Evolutionary conservation across 2,797 vertebrate species (phyloP).

Genomic region (Phrynocephalus vlangalii): DNA sequence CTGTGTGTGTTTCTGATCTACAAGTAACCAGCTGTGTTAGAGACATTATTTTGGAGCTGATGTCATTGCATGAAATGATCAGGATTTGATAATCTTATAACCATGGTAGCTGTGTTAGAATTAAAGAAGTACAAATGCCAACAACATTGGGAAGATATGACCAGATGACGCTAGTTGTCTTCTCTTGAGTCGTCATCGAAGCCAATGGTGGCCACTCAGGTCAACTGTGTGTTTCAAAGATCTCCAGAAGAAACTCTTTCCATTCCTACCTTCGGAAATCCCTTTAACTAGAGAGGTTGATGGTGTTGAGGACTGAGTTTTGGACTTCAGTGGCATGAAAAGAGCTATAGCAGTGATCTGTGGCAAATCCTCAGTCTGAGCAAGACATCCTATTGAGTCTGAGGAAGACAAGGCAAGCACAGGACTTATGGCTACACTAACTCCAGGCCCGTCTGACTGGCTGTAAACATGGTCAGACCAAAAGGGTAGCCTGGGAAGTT

Average conservation of each 20-base stretch:
- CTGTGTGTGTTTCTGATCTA: constrained; percentile 17
- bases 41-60: constrained; percentile 19
- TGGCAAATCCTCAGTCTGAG: too few species aligned
- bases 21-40: constrained; percentile 13
- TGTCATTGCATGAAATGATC: not conserved
- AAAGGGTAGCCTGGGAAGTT: rapidly evolving
- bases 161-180: not conserved
- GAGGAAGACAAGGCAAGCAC: too few species aligned
- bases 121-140: not conserved
- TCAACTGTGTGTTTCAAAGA: not conserved
- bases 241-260: not conserved
- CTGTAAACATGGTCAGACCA: not conserved
- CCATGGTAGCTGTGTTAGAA: not conserved
- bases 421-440: too few species aligned
- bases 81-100: constrained; percentile 14
- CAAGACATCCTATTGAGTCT: not conserved
- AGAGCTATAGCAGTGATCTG: not conserved
- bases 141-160: not conserved
- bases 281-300: not conserved
- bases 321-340: not conserved
- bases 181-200: not conserved
- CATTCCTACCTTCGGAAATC: not conserved
- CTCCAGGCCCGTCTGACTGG: not conserved
- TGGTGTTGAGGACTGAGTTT: not conserved
- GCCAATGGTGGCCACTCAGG: not conserved